These are phyloP conservation scores for Myathropa florea DNA, from an alignment of 2,888 invertebrate genomes.

Conservation along the genomic window DNA sequence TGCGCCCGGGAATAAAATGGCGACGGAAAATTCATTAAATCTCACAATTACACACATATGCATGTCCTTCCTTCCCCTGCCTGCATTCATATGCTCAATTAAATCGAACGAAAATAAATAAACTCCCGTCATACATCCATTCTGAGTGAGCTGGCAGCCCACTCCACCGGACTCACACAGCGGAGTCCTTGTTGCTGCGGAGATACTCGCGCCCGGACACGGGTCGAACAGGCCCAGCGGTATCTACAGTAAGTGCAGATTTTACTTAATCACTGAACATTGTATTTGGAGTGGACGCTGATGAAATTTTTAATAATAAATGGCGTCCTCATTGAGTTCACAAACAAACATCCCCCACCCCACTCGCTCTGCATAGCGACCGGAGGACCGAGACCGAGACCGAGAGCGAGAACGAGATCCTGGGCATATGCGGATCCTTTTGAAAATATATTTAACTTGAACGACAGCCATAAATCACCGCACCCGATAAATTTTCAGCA, in stretches of 20 bases:
- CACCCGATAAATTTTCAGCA: conserved; percentile 57
- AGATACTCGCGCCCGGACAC: too few species aligned
- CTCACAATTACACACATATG: conserved; percentile 52
- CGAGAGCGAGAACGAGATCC: neutral
- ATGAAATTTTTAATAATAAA: conserved; percentile 70
- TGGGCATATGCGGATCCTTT: conserved; percentile 13
- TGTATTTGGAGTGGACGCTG: conserved; percentile 54
- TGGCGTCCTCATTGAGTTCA: conserved; percentile 40
- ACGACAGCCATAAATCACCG: conserved; percentile 65
- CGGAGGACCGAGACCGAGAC: neutral
- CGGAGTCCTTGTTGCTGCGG: neutral
- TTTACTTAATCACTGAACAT: conserved; percentile 54
- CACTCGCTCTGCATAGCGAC: too few species aligned
- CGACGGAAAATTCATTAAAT: conserved; percentile 62
- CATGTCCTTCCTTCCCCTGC: neutral
- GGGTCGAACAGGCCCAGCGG: neutral
- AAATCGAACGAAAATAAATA: conserved; percentile 46
- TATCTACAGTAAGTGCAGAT: neutral
- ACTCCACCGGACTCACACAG: neutral
- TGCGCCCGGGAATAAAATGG: conserved; percentile 10
- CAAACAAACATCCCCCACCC: neutral
- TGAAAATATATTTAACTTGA: conserved; percentile 52
- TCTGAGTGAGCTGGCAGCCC: neutral
- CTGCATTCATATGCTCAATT: conserved; percentile 59
- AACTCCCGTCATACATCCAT: conserved; percentile 24